A percentile compares a stretch with the other conserved stretches of the same genome.
Conservation (phyloP, 2,113 vertebrate genomes). For the Pampusana beccarii region DNA sequence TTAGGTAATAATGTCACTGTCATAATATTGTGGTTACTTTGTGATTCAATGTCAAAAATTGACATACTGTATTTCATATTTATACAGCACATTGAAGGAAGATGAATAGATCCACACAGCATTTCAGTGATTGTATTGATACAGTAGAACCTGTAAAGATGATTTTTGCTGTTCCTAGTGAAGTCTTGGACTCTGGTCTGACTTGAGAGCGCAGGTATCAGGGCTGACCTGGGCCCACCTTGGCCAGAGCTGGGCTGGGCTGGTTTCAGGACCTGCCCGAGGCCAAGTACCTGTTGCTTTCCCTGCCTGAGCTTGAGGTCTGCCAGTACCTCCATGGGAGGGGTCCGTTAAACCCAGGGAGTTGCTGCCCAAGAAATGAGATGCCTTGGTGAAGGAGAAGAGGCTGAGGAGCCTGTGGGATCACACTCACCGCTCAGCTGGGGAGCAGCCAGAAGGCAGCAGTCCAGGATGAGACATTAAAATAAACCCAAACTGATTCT, state of each 20-base stretch:
- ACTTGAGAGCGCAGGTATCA: neutral
- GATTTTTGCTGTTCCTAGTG: neutral
- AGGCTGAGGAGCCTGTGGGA: neutral
- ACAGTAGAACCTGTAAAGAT: neutral
- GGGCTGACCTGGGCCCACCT: neutral
- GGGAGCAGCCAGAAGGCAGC: neutral
- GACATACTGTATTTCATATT: neutral
- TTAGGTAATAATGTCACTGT: neutral
- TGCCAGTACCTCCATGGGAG: neutral
- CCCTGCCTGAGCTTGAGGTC: neutral
- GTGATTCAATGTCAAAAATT: neutral
- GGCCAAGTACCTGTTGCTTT: neutral
- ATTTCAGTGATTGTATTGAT: neutral
- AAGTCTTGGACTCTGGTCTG: neutral
- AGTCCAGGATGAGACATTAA: neutral
- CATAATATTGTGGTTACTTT: neutral
- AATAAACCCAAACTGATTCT: neutral
- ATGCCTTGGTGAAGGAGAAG: neutral
- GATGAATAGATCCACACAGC: neutral
- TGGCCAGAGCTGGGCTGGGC: too few relatives aligned
- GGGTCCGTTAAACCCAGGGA: neutral
- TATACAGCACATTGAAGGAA: neutral
- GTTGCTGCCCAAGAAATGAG: too few relatives aligned
- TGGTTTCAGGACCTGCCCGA: accelerated
- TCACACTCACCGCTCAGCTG: neutral